A percentile compares a stretch with the other conserved stretches of the same genome.
phyloP scores from a whole-genome alignment of 2,797 vertebrate species.

The Enteromius treurensis region DNA sequence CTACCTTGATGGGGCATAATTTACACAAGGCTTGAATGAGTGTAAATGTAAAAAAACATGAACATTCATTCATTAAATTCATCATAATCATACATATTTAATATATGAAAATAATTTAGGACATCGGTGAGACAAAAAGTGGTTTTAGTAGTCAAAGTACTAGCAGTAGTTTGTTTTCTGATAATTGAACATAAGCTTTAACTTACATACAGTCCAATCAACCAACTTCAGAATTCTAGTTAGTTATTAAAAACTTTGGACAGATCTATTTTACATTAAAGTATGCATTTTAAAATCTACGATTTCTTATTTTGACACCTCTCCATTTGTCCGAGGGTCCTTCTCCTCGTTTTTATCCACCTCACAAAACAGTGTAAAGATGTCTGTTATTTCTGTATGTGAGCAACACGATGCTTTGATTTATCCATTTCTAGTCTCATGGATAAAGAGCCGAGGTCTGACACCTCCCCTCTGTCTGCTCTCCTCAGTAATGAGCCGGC shows the following conservation, averaged over 20 bases:
- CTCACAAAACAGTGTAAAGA: conserved; percentile 56
- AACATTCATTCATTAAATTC: background rate
- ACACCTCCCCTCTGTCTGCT: conserved; percentile 55
- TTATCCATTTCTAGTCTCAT: conserved; percentile 53
- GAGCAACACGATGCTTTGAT: conserved; percentile 51
- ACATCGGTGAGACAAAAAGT: background rate
- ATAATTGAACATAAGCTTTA: background rate
- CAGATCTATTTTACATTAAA: conserved; percentile 4
- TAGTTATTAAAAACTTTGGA: background rate
- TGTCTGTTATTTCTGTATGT: conserved; percentile 47
- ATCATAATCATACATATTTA: background rate
- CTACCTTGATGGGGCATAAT: background rate
- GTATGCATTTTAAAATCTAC: background rate
- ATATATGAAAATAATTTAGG: background rate
- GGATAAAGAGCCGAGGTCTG: conserved; percentile 56
- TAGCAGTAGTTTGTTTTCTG: background rate
- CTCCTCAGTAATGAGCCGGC: conserved; percentile 57
- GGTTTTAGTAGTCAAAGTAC: background rate
- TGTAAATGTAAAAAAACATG: too few species aligned
- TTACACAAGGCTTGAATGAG: background rate
- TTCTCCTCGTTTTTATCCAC: conserved; percentile 30
- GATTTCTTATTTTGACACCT: conserved; percentile 37
- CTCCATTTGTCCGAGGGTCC: conserved; percentile 29
- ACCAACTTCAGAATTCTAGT: background rate
- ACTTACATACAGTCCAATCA: background rate